phyloP scores from a whole-genome alignment of 2,113 vertebrate species.

The Syrmaticus mikado region DNA sequence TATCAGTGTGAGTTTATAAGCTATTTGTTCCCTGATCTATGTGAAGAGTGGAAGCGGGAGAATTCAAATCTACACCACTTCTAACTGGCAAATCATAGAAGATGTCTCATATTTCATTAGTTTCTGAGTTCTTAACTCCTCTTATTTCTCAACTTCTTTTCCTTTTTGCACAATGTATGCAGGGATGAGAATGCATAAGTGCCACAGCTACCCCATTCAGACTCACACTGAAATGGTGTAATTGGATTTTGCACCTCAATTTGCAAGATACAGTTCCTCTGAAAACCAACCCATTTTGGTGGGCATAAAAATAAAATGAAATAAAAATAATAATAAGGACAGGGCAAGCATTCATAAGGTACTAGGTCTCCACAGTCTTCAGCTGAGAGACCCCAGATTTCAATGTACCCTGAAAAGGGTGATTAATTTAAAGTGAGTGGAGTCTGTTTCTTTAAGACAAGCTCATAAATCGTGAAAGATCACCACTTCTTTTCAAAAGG shows the following conservation, averaged over 20 bases:
- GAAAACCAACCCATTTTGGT: not conserved
- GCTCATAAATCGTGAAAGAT: constrained; percentile 96
- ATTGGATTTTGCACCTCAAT: constrained; percentile 73
- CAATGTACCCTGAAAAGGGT: constrained; percentile 85
- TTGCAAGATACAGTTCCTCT: constrained; percentile 60
- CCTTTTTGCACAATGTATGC: constrained; percentile 60
- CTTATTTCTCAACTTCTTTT: constrained; percentile 75
- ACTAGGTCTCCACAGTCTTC: constrained; percentile 66
- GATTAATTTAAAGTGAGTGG: constrained; percentile 93
- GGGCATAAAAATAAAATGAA: constrained; percentile 53
- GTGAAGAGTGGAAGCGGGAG: constrained; percentile 42
- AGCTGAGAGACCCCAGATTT: constrained; percentile 77
- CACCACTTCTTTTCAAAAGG: constrained; percentile 94
- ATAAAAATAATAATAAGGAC: constrained; percentile 58
- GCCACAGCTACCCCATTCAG: constrained; percentile 44
- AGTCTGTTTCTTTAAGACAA: constrained; percentile 96
- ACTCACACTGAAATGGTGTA: constrained; percentile 55
- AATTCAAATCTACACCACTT: constrained; percentile 39
- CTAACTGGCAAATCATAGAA: constrained; percentile 65
- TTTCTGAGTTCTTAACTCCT: constrained; percentile 71
- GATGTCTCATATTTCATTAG: constrained; percentile 74
- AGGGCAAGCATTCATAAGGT: constrained; percentile 67
- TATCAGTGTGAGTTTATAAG: constrained; percentile 41
- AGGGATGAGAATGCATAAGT: constrained; percentile 59
- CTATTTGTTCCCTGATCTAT: constrained; percentile 61